Evolutionary conservation across 1,140 invertebrate genomes (phyloP).

Genomic region (Hycleus cichorii): DNA sequence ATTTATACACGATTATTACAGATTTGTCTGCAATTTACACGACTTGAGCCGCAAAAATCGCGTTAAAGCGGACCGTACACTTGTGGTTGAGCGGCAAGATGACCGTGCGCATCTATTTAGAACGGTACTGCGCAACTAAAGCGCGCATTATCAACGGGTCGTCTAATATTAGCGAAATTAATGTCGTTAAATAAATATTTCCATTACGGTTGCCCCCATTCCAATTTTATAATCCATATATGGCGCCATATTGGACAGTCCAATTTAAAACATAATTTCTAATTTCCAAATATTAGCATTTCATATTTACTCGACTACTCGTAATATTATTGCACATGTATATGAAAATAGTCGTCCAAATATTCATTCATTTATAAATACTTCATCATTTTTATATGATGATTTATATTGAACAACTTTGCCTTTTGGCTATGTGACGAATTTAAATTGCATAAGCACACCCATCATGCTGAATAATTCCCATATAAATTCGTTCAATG

Average conservation of each 20-base stretch:
- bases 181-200: too few species aligned
- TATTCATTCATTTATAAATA: slow-evolving; percentile 27
- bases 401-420: slow-evolving; percentile 26
- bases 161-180: too few species aligned
- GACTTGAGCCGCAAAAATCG: too few species aligned
- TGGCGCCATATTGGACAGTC: slow-evolving; percentile 28
- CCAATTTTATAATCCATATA: slow-evolving; percentile 18
- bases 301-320: slow-evolving; percentile 32
- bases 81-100: too few species aligned
- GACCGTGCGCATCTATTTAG: too few species aligned
- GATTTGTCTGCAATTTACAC: too few species aligned
- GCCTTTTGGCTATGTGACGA: slow-evolving; percentile 31
- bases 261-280: slow-evolving; percentile 39
- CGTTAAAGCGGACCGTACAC: too few species aligned
- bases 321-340: slow-evolving; percentile 20
- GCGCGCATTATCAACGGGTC: too few species aligned
- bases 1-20: too few species aligned
- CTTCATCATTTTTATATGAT: slow-evolving; percentile 27
- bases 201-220: too few species aligned
- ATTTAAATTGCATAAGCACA: slow-evolving; percentile 35
- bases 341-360: slow-evolving; percentile 21
- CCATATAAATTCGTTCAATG: slow-evolving; percentile 24
- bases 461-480: slow-evolving; percentile 31
- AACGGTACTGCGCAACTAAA: too few species aligned
- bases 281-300: slow-evolving; percentile 37